Conservation (phyloP, 2,113 vertebrate species). For the Formicarius rufipectus region DNA sequence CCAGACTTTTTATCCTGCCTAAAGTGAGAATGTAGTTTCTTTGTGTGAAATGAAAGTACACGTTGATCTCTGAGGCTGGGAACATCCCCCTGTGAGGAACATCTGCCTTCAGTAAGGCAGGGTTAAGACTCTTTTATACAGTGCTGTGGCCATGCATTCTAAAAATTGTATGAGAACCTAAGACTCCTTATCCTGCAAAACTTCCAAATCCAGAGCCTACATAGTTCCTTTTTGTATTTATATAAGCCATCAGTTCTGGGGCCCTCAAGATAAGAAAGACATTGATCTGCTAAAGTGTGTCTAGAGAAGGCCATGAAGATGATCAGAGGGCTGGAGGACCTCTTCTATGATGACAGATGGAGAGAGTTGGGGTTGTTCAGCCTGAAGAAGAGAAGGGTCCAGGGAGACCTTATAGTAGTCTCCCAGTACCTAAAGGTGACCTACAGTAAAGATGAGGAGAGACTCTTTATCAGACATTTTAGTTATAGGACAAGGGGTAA, state of each 20-base stretch:
- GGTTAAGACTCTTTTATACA: neutral
- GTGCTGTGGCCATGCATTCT: neutral
- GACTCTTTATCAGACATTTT: neutral
- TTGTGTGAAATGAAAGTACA: neutral
- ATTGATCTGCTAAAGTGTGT: neutral
- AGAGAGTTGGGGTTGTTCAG: neutral
- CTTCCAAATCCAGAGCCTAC: neutral
- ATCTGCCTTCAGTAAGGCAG: neutral
- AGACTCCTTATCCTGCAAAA: neutral
- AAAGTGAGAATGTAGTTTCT: neutral
- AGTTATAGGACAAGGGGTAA: neutral
- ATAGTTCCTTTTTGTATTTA: neutral
- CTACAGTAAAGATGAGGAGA: neutral
- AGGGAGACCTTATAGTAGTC: neutral
- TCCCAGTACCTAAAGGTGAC: neutral
- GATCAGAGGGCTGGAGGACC: neutral
- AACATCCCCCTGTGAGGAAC: neutral
- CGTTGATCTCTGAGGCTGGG: neutral
- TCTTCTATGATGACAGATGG: neutral
- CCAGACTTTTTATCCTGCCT: neutral
- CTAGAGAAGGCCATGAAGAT: neutral
- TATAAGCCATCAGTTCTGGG: neutral
- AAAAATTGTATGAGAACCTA: neutral
- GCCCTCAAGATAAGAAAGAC: neutral
- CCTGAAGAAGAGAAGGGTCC: neutral